These are phyloP conservation scores for Brassicogethes aeneus DNA, from an alignment of 2,888 invertebrate genomes.

Conservation along the genomic window DNA sequence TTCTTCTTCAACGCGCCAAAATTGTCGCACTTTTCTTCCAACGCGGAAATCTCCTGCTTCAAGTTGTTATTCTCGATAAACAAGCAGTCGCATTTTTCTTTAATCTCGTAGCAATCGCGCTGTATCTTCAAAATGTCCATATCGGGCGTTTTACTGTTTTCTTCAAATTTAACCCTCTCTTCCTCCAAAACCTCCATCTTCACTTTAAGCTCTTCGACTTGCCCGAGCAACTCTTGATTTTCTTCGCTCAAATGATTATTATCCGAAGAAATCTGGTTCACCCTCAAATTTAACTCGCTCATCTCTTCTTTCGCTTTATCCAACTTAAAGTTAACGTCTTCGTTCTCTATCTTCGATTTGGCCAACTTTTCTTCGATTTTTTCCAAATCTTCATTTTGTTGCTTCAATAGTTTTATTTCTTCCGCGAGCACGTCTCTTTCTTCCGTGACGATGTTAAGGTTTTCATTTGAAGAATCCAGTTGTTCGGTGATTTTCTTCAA, in stretches of 20 bases:
- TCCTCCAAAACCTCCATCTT: conserved; percentile 24
- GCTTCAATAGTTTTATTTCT: conserved; percentile 11
- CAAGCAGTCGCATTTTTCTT: conserved; percentile 24
- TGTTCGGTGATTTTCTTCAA: conserved; percentile 3
- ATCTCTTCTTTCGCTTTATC: conserved; percentile 19
- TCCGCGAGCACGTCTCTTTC: conserved; percentile 10
- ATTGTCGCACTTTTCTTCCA: conserved; percentile 22
- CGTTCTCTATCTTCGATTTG: neutral
- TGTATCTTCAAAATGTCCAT: conserved; percentile 19
- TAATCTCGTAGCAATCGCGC: conserved; percentile 24
- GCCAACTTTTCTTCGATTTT: neutral
- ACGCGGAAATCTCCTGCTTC: conserved; percentile 21
- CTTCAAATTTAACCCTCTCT: conserved; percentile 19
- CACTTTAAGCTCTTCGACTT: conserved; percentile 29
- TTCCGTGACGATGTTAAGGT: neutral
- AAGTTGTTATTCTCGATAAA: conserved; percentile 24
- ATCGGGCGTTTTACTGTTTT: conserved; percentile 6
- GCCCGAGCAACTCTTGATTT: conserved; percentile 26
- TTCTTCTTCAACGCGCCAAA: conserved; percentile 25
- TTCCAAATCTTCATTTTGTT: conserved; percentile 14
- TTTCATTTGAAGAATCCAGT: conserved; percentile 1
- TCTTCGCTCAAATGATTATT: conserved; percentile 31
- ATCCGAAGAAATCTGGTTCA: conserved; percentile 29
- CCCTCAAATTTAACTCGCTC: conserved; percentile 25
- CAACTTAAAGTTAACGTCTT: neutral